Evolutionary conservation across 2,888 invertebrate genomes (phyloP).

Genomic region (Noctua fimbriata): DNA sequence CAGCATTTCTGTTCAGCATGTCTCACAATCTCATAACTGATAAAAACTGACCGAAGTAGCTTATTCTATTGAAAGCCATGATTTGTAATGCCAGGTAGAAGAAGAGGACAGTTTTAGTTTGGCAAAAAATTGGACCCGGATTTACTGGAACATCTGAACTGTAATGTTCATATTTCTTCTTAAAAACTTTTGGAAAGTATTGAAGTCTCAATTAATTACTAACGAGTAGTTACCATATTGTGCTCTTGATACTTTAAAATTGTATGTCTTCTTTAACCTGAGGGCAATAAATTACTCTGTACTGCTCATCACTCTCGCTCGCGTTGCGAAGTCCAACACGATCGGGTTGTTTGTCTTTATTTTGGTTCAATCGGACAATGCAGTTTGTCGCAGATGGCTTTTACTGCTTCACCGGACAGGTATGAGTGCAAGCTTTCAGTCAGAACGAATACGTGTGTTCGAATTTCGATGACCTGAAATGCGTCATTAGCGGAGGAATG

Average conservation of each 20-base stretch:
- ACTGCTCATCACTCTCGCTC: conserved; percentile 19
- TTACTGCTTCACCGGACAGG: conserved; percentile 43
- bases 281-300: conserved; percentile 24
- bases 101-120: background rate
- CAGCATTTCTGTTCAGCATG: background rate
- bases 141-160: background rate
- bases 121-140: background rate
- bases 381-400: conserved; percentile 53
- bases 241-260: background rate
- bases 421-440: conserved; percentile 3
- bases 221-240: background rate
- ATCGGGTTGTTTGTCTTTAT: conserved; percentile 36
- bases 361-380: conserved; percentile 43
- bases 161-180: background rate
- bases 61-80: background rate
- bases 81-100: background rate
- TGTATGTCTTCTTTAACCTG: background rate
- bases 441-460: conserved; percentile 45
- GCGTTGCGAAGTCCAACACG: conserved; percentile 8
- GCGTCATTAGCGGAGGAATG: background rate
- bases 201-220: background rate
- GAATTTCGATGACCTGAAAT: conserved; percentile 24
- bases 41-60: background rate
- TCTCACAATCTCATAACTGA: background rate
- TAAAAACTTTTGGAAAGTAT: background rate